Evolutionary conservation across 1,140 invertebrate species (phyloP).

Genomic region (Drosophila athabasca): DNA sequence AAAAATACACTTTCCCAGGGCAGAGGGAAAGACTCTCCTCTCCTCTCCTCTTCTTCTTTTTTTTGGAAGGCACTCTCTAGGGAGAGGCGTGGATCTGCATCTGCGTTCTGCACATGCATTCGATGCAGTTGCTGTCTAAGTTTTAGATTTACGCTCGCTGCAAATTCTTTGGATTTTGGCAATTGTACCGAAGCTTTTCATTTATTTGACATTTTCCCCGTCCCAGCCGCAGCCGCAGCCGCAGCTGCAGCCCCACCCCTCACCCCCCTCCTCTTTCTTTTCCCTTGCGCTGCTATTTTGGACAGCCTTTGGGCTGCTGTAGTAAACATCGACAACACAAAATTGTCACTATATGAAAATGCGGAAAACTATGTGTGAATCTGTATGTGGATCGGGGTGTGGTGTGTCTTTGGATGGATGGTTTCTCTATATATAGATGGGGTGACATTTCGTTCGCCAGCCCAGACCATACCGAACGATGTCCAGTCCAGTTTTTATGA

Average conservation of each 20-base stretch:
- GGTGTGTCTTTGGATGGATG: slow-evolving; percentile 20
- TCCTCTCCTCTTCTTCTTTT: neutral
- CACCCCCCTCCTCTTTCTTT: neutral
- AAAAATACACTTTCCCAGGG: slow-evolving; percentile 49
- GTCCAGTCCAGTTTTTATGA: slow-evolving; percentile 68
- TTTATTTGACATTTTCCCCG: slow-evolving; percentile 55
- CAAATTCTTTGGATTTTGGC: slow-evolving; percentile 79
- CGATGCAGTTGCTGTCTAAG: slow-evolving; percentile 62
- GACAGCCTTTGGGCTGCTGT: slow-evolving; percentile 43
- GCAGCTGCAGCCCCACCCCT: neutral
- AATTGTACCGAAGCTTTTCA: slow-evolving; percentile 67
- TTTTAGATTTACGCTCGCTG: slow-evolving; percentile 52
- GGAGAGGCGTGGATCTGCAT: slow-evolving; percentile 3
- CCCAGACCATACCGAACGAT: slow-evolving; percentile 57
- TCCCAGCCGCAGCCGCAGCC: neutral
- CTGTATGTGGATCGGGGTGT: slow-evolving; percentile 40
- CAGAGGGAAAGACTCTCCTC: no score
- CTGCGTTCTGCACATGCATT: slow-evolving; percentile 15
- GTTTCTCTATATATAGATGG: slow-evolving; percentile 68
- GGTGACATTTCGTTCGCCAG: slow-evolving; percentile 64
- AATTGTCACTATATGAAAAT: slow-evolving; percentile 77
- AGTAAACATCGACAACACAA: slow-evolving; percentile 60
- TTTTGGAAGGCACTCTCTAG: slow-evolving; percentile 4
- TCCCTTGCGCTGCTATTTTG: slow-evolving; percentile 59
- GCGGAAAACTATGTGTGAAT: slow-evolving; percentile 78